A percentile compares a stretch with the other conserved stretches of the same genome.
Conservation (phyloP, 2,113 vertebrate genomes). For the Puffinus mauretanicus region DNA sequence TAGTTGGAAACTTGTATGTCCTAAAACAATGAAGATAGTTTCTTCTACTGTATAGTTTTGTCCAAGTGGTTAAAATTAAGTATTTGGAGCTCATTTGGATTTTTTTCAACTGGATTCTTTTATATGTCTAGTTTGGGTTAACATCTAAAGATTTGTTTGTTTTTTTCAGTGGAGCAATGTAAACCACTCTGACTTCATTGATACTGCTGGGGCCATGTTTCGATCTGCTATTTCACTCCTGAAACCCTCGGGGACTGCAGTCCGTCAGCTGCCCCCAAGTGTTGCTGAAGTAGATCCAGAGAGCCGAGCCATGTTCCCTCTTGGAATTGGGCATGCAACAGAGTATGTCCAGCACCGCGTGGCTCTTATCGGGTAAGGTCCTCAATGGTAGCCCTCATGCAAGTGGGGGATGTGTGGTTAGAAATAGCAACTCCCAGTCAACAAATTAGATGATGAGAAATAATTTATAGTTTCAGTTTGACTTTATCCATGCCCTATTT, state of each 20-base stretch:
- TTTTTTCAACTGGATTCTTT: background rate
- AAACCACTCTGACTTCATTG: constrained; percentile 89
- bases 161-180: constrained; percentile 89
- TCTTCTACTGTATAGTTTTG: background rate
- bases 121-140: background rate
- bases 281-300: constrained; percentile 83
- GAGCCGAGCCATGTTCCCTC: constrained; percentile 87
- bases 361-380: constrained; percentile 89
- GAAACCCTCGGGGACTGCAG: constrained; percentile 82
- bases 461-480: background rate
- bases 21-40: background rate
- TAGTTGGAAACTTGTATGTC: background rate
- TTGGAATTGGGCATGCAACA: constrained; percentile 90
- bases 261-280: constrained; percentile 93
- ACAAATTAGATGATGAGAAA: background rate
- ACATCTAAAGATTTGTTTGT: background rate
- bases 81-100: background rate
- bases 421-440: background rate
- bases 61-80: background rate
- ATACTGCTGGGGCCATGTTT: constrained; percentile 84
- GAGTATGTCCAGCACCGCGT: constrained; percentile 90
- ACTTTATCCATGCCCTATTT: background rate
- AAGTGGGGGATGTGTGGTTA: fast-evolving
- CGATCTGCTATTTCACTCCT: constrained; percentile 80
- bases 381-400: background rate